Base-by-base conservation (phyloP, 1,140 invertebrate species). In the Dufourea novaeangliae region DNA sequence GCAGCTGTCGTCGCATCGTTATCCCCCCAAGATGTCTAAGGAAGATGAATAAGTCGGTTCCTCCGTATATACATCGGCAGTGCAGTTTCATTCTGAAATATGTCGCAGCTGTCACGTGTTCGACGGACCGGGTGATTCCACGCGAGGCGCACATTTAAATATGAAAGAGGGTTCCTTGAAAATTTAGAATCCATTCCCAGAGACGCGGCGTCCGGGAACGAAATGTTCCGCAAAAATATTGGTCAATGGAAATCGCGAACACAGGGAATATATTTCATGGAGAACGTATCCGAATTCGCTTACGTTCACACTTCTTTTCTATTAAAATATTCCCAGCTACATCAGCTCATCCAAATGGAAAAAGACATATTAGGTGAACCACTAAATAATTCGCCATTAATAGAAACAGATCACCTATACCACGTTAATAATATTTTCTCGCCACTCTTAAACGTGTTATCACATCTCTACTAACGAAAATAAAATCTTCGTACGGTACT, bases 81-180 rank as follows among this genome's bases (percentile, higher is more conserved):
- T 61, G 50, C 59, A 73, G 76, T 78, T 78, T 78, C 76, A 72
- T 73, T 57, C 68, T 73, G 69, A 78, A 78, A 78, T 78, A 78
- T 72, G 76, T 78, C 76, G 76, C 69, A 73, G 61, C 59, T 78
- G 76, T 73, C 76, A 39, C 46, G 69, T 73, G 75, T 78, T 70
- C 66, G 61, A 71, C 63, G 61, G 29, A 50, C 61, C 67, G 83
- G 86, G 78, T 57, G 76, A 72, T 78, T 72, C 69, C 39, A 78
- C n/a, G 46, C 77, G 80, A 87, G 79, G 83, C 82, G 83, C 74
- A 59, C 84, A 87, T 89, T 89, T 89, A 88, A 89, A 88, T 88
- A 87, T 88, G 88, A 89, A 87, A 88, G 87, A 88, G 76, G 79
- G 34, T 74, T 79, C 56, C 85, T 87, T 81, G 79, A 84, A 86